Base-by-base conservation (phyloP, 2,797 vertebrate genomes). In the Picus viridis region DNA sequence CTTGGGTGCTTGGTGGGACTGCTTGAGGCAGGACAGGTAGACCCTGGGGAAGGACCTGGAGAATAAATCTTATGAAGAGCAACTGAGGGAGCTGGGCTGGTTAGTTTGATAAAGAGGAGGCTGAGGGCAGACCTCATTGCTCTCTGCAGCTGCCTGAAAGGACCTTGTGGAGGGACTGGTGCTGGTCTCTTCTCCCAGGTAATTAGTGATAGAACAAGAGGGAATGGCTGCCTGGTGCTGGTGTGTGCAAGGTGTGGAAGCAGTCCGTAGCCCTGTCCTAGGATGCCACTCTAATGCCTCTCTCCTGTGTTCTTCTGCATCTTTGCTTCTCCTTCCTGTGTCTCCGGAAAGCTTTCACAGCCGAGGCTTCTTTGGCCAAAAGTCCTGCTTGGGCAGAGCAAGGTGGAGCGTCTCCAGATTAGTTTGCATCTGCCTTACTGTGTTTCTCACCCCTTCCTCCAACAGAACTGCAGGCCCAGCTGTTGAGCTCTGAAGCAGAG, bases 401-500 rank as follows among this genome's bases (percentile, higher is more conserved):
- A 20, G 12, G 2, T 62, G 32, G 2, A 43, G 64, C 64, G 61
- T 59, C 68, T 76, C 39, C 23, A 41, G 7, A 32, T 88, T 6
- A 67, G 10, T 58, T 73, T 53, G 39, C 34, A 8, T 6, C 5
- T 92, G 3, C 53, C 32, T 49, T 57, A 43, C 3, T 1, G 2
- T 29, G 10, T 85, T 51, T 27, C 51, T 54, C 29, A 26, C 23
- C 32, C 59, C 59, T 54, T 62, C 27, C 54, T 80, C 53, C 10
- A 14, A 88, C 95, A 99, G 99, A 99, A 69, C 97, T 98, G 84
- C 98, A 98, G 90, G 95, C 95, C 32, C 97, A 97, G 62, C 78
- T 99, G 65, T 97, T 96, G 85, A 97, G 92, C 41, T 94, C 98
- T 1, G 98, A 99, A 97, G 95, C 95, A 0, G 98, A 99, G 80